Base-by-base conservation (phyloP, 2,797 vertebrate species). In the Typhlichthys eigenmanni region DNA sequence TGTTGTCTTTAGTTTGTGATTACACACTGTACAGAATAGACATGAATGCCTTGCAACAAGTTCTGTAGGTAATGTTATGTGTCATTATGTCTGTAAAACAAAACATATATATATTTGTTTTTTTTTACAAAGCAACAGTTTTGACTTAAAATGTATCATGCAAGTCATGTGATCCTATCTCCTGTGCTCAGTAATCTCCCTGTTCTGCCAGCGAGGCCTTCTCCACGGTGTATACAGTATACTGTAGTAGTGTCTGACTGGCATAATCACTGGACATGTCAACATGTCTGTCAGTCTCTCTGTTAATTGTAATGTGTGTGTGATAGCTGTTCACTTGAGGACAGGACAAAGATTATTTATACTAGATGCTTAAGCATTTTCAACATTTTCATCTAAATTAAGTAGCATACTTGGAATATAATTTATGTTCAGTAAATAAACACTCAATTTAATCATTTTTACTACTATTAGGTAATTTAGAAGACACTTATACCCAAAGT, bases 291-390 rank as follows among this genome's bases (percentile, higher is more conserved):
- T 68, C 67, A 64, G 59, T 78, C 56, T 60, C 56, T 60, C 34
- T 50, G 14, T 66, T 47, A 68, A 64, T 64, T 63, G 65, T 77
- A 74, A 79, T 83, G 90, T 91, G 89, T 89, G 91, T 91, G 89
- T 89, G 91, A 91, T 91, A 91, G 83, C 24, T 80, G 68, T 70
- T 74, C 57, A n/a, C 43, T 50, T 11, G 65, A 70, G 64, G 64
- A 65, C 58, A 47, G 50, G 56, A 60, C 61, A 68, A 13, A 66
- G 64, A 75, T 76, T 47, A 72, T 66, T 72, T 47, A 70, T 53
- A 38, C 62, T 72, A 76, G 67, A 71, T 75, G 76, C 66, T 66
- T 61, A 66, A 65, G 32, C 50, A n/a, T n/a, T n/a, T n/a, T n/a
- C n/a, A n/a, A 38, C 5, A 8, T 38, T 38, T 38, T 38, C 34